Evolutionary conservation across 2,113 vertebrate genomes (phyloP), one percentile per base, ranked within the genome.

Genomic region (Serinus canaria): DNA sequence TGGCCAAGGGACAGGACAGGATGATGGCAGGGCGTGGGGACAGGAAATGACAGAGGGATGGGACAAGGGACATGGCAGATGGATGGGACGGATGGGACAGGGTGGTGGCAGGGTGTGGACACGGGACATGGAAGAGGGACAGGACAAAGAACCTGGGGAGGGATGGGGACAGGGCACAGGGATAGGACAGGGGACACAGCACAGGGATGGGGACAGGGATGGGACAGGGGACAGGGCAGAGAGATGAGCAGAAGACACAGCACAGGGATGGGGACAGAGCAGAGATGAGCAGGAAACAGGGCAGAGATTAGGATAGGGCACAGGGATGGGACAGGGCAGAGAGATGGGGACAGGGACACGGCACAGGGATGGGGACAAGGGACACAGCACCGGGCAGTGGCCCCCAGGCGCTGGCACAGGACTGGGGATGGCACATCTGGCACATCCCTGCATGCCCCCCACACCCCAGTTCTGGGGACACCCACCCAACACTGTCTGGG

Each of bases 291-390:
- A 50, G 41, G 3, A 17, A 15, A 17, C 17, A 74, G 0, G 3
- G 15, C 39, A 58, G 10, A 4, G 33, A 59, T 23, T 19, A 9
- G 49, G 49, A 49, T 24, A 52, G 24, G 50, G 41, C 31, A 52
- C 15, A 27, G 25, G 14, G 27, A 49, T 49, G n/a, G 47, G n/a
- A 50, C 37, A 13, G 0, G 2, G 35, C 18, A 41, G 5, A 37
- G 56, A 7, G 19, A 53, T 39, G 35, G 37, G 41, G 31, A n/a
- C 21, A 24, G 1, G 6, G 14, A 64, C 30, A 53, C 0, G 1
- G 24, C 37, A 43, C 3, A 53, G 8, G 60, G 24, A 41, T 27
- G 15, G 49, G 67, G 67, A 37, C 46, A 37, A 5, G 66, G 25
- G 5, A 39, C 47, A 53, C 24, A 28, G 68, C 41, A 47, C 17